phyloP scores from a whole-genome alignment of 2,113 vertebrate genomes.

The Mus pahari region DNA sequence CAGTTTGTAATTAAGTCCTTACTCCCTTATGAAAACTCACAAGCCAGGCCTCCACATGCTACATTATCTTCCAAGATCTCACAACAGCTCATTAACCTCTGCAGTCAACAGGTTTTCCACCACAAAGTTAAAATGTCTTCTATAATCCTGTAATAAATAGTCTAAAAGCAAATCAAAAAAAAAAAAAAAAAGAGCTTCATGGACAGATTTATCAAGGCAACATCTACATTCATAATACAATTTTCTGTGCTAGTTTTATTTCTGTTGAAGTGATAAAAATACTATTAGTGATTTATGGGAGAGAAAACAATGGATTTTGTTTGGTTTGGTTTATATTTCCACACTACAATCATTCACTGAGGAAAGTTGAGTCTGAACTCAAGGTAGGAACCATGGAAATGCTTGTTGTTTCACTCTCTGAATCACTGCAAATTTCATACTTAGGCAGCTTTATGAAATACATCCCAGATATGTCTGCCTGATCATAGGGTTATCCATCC shows the following conservation, averaged over 20 bases:
- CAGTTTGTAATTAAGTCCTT: neutral
- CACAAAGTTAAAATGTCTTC: neutral
- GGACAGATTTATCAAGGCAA: neutral
- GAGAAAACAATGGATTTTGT: neutral
- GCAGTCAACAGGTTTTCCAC: neutral
- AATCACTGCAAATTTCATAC: neutral
- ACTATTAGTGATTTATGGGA: neutral
- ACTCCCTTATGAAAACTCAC: neutral
- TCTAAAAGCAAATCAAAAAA: neutral
- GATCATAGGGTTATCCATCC: neutral
- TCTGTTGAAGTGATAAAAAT: neutral
- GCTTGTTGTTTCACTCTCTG: neutral
- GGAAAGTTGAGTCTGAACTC: neutral
- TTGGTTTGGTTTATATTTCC: neutral
- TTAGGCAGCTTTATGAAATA: neutral
- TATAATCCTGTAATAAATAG: neutral
- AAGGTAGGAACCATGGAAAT: neutral
- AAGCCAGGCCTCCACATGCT: neutral
- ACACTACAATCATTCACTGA: neutral
- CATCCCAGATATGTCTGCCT: neutral
- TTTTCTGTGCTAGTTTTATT: neutral
- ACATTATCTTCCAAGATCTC: neutral
- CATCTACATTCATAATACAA: neutral
- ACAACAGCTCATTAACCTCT: neutral
- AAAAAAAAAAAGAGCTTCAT: neutral